Percentiles rank a stretch among this genome's conserved stretches.
These are phyloP conservation scores for Pammene aurita DNA, from an alignment of 2,888 invertebrate genomes.

Conservation along the genomic window DNA sequence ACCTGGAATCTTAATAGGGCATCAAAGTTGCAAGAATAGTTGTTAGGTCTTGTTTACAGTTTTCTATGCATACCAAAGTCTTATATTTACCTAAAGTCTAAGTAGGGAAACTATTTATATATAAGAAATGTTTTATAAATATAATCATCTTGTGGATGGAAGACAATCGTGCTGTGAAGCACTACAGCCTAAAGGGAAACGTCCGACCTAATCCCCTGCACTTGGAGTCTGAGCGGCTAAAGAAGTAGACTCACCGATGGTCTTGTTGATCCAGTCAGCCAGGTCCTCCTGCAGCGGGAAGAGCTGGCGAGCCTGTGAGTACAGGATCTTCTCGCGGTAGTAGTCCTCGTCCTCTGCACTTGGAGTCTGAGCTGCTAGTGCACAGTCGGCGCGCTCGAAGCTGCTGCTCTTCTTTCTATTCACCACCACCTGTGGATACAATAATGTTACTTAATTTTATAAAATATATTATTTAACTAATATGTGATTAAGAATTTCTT, in stretches of 20 bases:
- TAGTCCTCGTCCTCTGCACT: slow-evolving; percentile 85
- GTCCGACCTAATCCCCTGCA: too few relatives aligned
- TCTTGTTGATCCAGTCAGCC: slow-evolving; percentile 94
- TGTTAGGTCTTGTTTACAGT: not conserved
- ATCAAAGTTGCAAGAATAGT: not conserved
- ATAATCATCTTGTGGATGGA: not conserved
- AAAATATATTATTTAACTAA: too few relatives aligned
- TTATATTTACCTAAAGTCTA: too few relatives aligned
- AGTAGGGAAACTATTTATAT: too few relatives aligned
- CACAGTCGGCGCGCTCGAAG: slow-evolving; percentile 78
- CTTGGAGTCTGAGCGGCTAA: not conserved
- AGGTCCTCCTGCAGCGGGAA: slow-evolving; percentile 93
- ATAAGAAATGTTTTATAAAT: not conserved
- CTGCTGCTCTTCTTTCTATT: slow-evolving; percentile 77
- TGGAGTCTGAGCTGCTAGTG: slow-evolving; percentile 79
- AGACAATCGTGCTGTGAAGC: too few relatives aligned
- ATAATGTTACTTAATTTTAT: not conserved
- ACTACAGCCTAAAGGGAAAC: too few relatives aligned
- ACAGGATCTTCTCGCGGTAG: slow-evolving; percentile 88
- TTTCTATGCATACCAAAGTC: too few relatives aligned
- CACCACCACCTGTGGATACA: slow-evolving; percentile 59
- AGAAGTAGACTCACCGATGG: slow-evolving; percentile 86
- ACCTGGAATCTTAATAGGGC: not conserved
- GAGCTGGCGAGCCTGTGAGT: slow-evolving; percentile 90
- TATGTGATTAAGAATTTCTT: too few relatives aligned